Percentiles rank a stretch among this genome's conserved stretches.
Evolutionary conservation across 2,113 vertebrate genomes (phyloP).

Genomic region (Sinocyclocheilus maitianheensis): DNA sequence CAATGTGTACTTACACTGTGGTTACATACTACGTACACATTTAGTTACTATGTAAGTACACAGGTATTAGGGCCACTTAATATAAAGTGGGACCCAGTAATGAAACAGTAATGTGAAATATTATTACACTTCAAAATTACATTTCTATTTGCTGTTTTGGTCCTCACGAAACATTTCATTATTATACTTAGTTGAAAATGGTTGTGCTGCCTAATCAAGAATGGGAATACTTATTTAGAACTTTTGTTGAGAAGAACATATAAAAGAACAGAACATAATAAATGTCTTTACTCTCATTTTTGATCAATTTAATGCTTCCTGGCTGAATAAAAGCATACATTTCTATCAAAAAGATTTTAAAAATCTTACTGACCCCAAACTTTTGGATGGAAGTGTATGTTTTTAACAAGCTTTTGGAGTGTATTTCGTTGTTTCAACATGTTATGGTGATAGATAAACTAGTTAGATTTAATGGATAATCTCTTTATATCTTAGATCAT

Average conservation of each 20-base stretch:
- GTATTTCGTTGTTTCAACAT: background rate
- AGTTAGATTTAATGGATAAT: background rate
- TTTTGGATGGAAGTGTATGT: background rate
- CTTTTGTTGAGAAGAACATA: background rate
- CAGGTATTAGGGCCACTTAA: too few species aligned
- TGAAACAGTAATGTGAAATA: too few species aligned
- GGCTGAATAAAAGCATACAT: background rate
- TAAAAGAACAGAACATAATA: background rate
- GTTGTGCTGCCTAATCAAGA: background rate
- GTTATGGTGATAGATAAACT: background rate
- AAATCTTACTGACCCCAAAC: background rate
- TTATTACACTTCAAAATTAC: background rate
- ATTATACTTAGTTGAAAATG: too few species aligned
- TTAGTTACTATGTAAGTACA: too few species aligned
- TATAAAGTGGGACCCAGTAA: too few species aligned
- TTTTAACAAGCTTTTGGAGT: background rate
- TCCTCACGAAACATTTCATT: background rate
- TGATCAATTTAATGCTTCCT: background rate
- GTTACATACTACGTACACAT: too few species aligned
- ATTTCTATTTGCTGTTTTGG: too few species aligned
- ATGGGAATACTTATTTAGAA: background rate
- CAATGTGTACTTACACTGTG: too few species aligned
- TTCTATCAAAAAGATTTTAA: too few species aligned
- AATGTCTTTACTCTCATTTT: background rate
- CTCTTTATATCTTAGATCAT: conserved; percentile 4